Evolutionary conservation across 1,140 invertebrate genomes (phyloP), one percentile per base, ranked within the genome.

Genomic region (Drosophila orena): DNA sequence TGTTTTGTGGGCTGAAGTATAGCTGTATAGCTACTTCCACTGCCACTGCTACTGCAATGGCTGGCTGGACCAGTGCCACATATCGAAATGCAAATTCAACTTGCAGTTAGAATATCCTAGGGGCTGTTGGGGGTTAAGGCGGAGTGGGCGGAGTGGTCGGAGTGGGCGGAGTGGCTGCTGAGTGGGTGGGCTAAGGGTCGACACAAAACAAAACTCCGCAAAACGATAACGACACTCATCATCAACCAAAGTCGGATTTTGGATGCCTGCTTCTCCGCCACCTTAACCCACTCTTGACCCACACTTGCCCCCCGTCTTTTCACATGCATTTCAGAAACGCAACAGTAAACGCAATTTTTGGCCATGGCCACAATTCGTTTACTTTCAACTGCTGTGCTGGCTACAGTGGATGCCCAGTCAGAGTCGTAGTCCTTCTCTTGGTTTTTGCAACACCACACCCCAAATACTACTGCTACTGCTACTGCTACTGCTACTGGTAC

Each of bases 221-320:
- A 88, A 89, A 88, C 84, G 84, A 88, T 88, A 88, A 88, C 84
- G 84, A 89, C 84, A 88, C 84, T 88, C 84, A 89, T 88, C 84
- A 88, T 88, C 84, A 88, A 88, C 72, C 84, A 88, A 88, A 88
- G 84, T 88, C 84, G 77, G 79, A 89, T 88, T 88, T 88, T 43
- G 81, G 64, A 61, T 30, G 47, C 47, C 47, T 53, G 46, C 59
- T 58, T 30, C 43, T 14, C 20, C 42, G 34, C 38, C 43, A 59
- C 44, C 53, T 47, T 44, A 17, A 20, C 37, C 52, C 15, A 11
- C 27, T 22, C 10, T 22, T 11, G 10, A 14, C 27, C 20, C 55
- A 24, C 30, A 42, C 40, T 49, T 15, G 44, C 24, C 37, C 10
- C 14, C 30, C 24, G n/a, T 40, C 49, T 43, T 22, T 35, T 59